Evolutionary conservation across 23 tunicate species (phyloP), one percentile per base, ranked within the genome.

Genomic region (Halocynthia roretzi): DNA sequence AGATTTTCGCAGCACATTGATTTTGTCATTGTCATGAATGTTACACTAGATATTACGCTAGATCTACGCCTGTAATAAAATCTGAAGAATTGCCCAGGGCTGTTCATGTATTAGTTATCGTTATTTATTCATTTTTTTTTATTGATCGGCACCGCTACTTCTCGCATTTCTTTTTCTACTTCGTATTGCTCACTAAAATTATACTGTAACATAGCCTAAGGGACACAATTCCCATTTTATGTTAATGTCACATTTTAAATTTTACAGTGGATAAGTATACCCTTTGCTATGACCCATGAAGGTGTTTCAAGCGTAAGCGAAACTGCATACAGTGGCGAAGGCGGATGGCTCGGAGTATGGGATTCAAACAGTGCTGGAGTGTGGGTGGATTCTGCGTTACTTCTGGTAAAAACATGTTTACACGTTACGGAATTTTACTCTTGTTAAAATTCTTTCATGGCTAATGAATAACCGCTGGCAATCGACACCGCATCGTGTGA

Each of bases 231-330:
- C 44, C 44, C 44, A 31, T 31, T 8, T 49, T 19, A 62, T 53
- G 8, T 57, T 22, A 5, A 54, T 54, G 22, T 6, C 21, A 71
- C 5, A 67, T 14, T 60, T 0, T 21, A 1, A n/a, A 19, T 67
- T 58, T 58, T 72, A 11, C 78, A 89, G 96, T 80, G 84, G 88
- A n/a, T 89, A 4, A 84, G 89, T 17, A 54, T 93, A 18, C 98
- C 98, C 10, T 93, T 87, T 60, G 89, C 90, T 5, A 80, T 89
- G 55, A 87, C 87, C 40, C 58, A 86, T 52, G 84, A 70, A 5
- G 94, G 94, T 4, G 83, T 93, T 22, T 23, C 75, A 10, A 54
- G 66, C 11, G 83, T 88, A 8, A 61, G 87, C 6, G 76, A 71
- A 51, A 72, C 87, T 50, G 80, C 93, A 0, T 76, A 76, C 54